Base-by-base conservation (phyloP, 2,888 invertebrate species). In the Chrysodeixis includens region DNA sequence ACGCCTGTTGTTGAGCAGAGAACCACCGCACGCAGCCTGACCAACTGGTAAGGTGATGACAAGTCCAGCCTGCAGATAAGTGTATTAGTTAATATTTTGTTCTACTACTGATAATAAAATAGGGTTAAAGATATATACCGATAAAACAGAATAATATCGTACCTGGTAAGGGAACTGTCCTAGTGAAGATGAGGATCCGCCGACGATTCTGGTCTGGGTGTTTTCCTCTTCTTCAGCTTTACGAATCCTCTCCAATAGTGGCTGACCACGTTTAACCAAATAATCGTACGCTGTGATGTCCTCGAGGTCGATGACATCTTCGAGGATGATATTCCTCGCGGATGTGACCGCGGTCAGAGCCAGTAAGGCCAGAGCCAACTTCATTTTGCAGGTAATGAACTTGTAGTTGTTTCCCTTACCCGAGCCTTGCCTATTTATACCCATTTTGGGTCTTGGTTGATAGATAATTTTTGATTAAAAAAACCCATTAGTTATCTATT, bases 1-100 rank as follows among this genome's bases (percentile, higher is more conserved):
- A 20, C 83, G 69, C 18, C 49, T 70, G 1, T 65, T 0, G 4
- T 67, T 81, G 26, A 92, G 56, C 3, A 92, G 77, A 8, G 88
- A 81, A 16, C 85, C 92, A n/a, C 92, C 91, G 61, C 93, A 92
- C 1, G 90, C 83, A 18, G 76, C 79, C 55, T 70, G 58, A 18
- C 79, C 74, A 16, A 58, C 18, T 46, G 74, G 0, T n/a, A 60
- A 52, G 0, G 53, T 46, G 20, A 7, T 1, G 9, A 86, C 58
- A 18, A 85, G 79, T 51, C 86, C 86, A 66, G 78, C 84, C 86
- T 86, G 20, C 18, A 30, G 20, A 56, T 16, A 58, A 26, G 12
- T 5, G 6, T 22, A 1, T 6, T 8, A 4, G 10, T 46, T 46
- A 46, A 16, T 46, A 1, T 16, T 16, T n/a, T n/a, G n/a, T n/a